Conservation (phyloP, 2,797 vertebrate species). For the Xenops minutus region DNA sequence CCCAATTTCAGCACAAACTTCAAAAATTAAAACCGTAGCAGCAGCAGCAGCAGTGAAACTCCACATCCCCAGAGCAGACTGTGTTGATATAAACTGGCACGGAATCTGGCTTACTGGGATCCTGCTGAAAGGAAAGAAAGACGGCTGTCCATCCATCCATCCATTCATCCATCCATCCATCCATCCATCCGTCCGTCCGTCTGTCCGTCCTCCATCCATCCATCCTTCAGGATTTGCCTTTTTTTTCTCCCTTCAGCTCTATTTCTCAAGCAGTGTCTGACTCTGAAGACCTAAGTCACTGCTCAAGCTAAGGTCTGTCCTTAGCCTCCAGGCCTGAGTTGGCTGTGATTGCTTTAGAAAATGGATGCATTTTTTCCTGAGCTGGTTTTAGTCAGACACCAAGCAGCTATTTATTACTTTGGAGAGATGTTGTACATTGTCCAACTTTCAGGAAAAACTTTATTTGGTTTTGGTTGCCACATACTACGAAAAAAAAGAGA, state of each 20-base stretch:
- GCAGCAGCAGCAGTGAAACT: background rate
- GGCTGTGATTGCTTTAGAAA: background rate
- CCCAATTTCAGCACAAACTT: background rate
- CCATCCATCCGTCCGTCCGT: background rate
- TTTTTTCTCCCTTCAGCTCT: background rate
- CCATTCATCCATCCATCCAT: background rate
- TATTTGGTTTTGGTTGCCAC: constrained; percentile 1
- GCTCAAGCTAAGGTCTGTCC: background rate
- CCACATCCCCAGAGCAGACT: background rate
- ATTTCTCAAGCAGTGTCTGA: background rate
- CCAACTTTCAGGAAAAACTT: background rate
- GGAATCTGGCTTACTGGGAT: background rate
- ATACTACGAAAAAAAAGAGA: background rate
- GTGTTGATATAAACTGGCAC: background rate
- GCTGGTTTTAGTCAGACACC: constrained; percentile 4
- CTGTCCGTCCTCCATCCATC: background rate
- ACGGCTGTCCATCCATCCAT: background rate
- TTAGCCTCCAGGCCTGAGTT: background rate
- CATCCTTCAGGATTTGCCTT: background rate
- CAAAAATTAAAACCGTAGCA: background rate
- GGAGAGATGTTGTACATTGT: background rate
- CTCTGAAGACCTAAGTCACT: background rate
- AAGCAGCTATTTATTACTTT: background rate
- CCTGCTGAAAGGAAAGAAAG: background rate
- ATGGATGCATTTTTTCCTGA: background rate